Evolutionary conservation across 2,113 vertebrate genomes (phyloP).

Genomic region (Balaenoptera acutorostrata): DNA sequence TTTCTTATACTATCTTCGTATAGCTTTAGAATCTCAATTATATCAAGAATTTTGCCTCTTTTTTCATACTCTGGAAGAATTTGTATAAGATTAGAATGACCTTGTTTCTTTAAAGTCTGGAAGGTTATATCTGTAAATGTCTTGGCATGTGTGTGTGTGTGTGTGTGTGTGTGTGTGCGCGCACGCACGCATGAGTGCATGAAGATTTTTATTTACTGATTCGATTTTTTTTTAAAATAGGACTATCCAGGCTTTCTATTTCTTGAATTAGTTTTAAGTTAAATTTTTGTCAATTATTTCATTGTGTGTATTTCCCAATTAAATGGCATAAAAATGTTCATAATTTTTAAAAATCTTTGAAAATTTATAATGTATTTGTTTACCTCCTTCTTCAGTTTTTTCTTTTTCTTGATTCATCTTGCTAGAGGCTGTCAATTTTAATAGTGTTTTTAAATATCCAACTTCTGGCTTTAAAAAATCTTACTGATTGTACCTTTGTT

Average conservation of each 20-base stretch:
- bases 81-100: neutral
- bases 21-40: neutral
- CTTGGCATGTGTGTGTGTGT: neutral
- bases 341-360: neutral
- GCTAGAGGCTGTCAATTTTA: neutral
- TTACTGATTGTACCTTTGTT: neutral
- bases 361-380: neutral
- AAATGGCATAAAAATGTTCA: neutral
- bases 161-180: neutral
- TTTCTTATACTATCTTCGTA: neutral
- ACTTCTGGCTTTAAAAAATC: neutral
- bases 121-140: neutral
- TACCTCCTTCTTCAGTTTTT: neutral
- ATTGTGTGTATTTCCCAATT: neutral
- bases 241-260: neutral
- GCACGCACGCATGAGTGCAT: neutral
- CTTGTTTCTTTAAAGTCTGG: neutral
- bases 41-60: neutral
- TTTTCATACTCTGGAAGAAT: neutral
- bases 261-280: constrained; percentile 2
- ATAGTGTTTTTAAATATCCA: neutral
- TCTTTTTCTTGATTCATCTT: neutral
- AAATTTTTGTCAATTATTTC: neutral
- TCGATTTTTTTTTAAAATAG: neutral
- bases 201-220: neutral